Evolutionary conservation across 2,113 vertebrate genomes (phyloP).

Genomic region (Leptobrachium ailaonicum): DNA sequence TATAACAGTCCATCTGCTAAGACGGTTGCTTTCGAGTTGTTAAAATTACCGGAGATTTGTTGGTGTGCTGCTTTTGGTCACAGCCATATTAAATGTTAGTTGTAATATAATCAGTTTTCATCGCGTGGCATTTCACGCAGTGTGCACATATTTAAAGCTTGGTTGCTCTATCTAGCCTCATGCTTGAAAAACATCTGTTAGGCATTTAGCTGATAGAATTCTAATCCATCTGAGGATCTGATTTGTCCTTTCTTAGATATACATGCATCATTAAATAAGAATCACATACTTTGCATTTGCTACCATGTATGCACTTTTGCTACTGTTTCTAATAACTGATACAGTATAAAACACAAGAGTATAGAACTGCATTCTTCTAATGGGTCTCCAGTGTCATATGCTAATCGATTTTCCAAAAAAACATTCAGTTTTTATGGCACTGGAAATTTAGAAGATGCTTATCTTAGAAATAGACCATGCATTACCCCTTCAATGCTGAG

Average conservation of each 20-base stretch:
- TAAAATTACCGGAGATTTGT: slow-evolving; percentile 80
- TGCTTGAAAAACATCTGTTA: slow-evolving; percentile 69
- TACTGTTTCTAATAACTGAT: too few relatives aligned
- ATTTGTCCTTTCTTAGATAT: slow-evolving; percentile 56
- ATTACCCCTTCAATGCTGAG: too few relatives aligned
- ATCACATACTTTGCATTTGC: not conserved
- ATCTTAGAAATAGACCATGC: too few relatives aligned
- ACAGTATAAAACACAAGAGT: too few relatives aligned
- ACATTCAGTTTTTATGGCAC: too few relatives aligned
- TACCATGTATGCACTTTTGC: not conserved
- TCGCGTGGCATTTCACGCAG: slow-evolving; percentile 65
- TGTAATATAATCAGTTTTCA: slow-evolving; percentile 71
- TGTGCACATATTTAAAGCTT: slow-evolving; percentile 71
- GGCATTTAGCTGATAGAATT: slow-evolving; percentile 70
- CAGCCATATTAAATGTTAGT: slow-evolving; percentile 65
- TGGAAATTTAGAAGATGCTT: too few relatives aligned
- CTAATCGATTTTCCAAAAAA: too few relatives aligned
- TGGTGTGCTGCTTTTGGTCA: slow-evolving; percentile 65
- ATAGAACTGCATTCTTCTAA: too few relatives aligned
- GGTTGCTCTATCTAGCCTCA: slow-evolving; percentile 68
- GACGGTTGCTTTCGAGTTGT: slow-evolving; percentile 66
- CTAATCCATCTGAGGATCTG: slow-evolving; percentile 55
- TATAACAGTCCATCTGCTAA: slow-evolving; percentile 66
- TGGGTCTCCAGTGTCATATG: too few relatives aligned
- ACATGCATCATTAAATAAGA: not conserved